Base-by-base conservation (phyloP, 1,140 invertebrate species). In the Ceratitis capitata region DNA sequence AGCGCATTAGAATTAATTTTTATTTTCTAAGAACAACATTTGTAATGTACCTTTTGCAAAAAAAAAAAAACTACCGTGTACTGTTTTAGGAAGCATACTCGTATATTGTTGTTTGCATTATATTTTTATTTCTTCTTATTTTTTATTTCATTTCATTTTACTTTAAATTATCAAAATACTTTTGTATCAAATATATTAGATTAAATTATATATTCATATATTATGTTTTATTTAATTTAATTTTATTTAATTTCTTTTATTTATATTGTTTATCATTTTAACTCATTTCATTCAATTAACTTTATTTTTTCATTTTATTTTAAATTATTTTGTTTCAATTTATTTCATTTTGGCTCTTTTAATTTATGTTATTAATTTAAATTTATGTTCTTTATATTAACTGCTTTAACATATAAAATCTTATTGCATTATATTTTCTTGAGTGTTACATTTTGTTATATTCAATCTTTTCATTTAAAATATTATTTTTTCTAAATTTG, bases 41-140 rank as follows among this genome's bases (percentile, higher is more conserved):
- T 78, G 42, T 42, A 42, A 26, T 78, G 69, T 39, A 78, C 39
- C 42, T 78, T 78, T 6, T 69, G 64, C 64, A 69, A 69, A 56
- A 19, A 39, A n/a, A 19, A 51, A 0, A 16, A 16, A 3, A 3
- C 6, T 51, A 10, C 35, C 35, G 14, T 32, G 12, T 64, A 12
- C 26, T 35, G 1, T 64, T 64, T 64, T 64, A 32, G 45, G 45
- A 14, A 23, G 6, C 23, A n/a, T 23, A 56, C 19, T 0, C 1
- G 2, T 7, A 1, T 64, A 1, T 64, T 14, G 4, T 74, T 74
- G 0, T 35, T 19, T 74, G 16, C 7, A 39, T 39, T 9, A 39
- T 32, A 32, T 19, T 42, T 74, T 19, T 35, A n/a, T 64, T 64
- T 64, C 2, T 35, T 35, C 4, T 29, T 51, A 16, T 51, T 10